Evolutionary conservation across 2,113 vertebrate genomes (phyloP), one percentile per base, ranked within the genome.

Genomic region (Porphyrio hochstetteri): DNA sequence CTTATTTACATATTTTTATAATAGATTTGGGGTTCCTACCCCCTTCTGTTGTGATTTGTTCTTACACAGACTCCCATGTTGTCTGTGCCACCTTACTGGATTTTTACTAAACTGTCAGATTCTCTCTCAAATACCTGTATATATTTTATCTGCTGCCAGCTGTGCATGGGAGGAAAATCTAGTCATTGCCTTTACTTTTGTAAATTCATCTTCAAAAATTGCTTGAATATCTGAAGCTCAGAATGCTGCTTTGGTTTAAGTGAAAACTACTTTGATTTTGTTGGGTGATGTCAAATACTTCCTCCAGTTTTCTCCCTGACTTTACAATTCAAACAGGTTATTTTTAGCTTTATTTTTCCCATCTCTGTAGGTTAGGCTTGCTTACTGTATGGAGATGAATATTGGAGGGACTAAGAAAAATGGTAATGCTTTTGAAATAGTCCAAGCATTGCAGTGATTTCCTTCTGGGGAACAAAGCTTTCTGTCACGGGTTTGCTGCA

Each of bases 271-370:
- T 69, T 53, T 81, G 46, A 69, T 80, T 90, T 78, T 79, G 12
- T 69, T 90, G 55, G 21, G 7, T 50, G 21, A 61, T 88, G 15
- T 83, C 27, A 80, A 65, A 72, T 83, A 40, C 40, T 88, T 88
- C 38, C 38, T 85, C 35, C 56, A 42, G 57, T 83, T 82, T 86
- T 94, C n/a, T 74, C 38, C 16, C 23, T 29, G 46, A 46, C 28
- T 80, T 94, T 88, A 65, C 71, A 88, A 80, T 81, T 95, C 40
- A 92, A 77, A 67, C 15, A 75, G 57, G 74, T 2, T 95, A 89
- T 71, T 81, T 91, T 82, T 84, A 28, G 31, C 23, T 83, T 90
- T 71, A 57, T 93, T 93, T 89, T 95, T 46, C 40, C 25, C 11
- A 0, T 83, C n/a, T 92, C 40, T 83, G 33, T 83, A 65, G 84